phyloP scores from a whole-genome alignment of 53 echinoderm and acorn worm genomes.

The Crossaster papposus region DNA sequence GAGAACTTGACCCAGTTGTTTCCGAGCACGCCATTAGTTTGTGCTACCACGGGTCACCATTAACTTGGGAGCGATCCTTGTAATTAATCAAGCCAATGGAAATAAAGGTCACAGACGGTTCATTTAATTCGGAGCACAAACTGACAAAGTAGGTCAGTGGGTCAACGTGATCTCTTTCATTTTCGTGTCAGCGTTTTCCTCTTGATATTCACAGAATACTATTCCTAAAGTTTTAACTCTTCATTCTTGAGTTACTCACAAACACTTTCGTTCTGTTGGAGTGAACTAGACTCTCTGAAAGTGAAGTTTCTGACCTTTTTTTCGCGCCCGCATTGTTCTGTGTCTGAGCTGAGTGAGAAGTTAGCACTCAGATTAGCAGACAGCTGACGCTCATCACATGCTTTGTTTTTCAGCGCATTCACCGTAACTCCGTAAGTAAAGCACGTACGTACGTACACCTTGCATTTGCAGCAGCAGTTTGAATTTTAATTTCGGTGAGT shows the following conservation, averaged over 20 bases:
- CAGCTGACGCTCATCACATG: too few relatives aligned
- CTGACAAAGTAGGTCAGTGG: constrained; percentile 45
- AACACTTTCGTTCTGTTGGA: background rate
- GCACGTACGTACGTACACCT: too few relatives aligned
- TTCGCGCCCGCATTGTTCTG: too few relatives aligned
- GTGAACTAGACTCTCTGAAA: background rate
- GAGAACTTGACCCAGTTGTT: constrained; percentile 4
- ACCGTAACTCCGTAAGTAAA: too few relatives aligned
- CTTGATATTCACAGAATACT: background rate
- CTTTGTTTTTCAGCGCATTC: too few relatives aligned
- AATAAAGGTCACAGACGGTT: constrained; percentile 14
- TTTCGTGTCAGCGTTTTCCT: background rate
- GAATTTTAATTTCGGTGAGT: too few relatives aligned
- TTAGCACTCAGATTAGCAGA: too few relatives aligned
- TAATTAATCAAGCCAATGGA: background rate
- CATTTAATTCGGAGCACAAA: background rate
- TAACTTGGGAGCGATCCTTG: constrained; percentile 6
- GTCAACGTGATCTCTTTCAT: background rate
- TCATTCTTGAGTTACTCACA: background rate
- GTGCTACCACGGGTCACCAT: background rate
- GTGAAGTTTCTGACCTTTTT: too few relatives aligned
- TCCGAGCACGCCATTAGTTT: background rate
- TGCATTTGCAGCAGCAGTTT: too few relatives aligned
- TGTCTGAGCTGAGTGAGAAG: too few relatives aligned
- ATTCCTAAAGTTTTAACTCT: background rate